Base-by-base conservation (phyloP, 2,888 invertebrate species). In the Clunio marinus region DNA sequence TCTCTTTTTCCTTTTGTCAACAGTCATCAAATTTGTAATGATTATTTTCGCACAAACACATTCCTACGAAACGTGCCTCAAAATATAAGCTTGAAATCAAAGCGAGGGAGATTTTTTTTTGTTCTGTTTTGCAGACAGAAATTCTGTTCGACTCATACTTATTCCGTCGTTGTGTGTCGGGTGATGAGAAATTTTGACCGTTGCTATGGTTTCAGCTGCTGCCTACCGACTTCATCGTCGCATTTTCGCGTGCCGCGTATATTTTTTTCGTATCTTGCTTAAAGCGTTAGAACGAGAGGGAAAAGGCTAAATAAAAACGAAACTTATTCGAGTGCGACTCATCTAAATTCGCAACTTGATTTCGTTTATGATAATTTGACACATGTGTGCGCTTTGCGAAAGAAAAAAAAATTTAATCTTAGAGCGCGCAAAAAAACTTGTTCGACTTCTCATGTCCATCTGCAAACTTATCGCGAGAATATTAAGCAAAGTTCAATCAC, bases 191-290 rank as follows among this genome's bases (percentile, higher is more conserved):
- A 66, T 46, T 62, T 66, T 66, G 66, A 66, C 66, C 66, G 66
- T 66, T 66, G 66, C 66, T 66, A 66, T 66, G 66, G 66, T 66
- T 66, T 66, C 66, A 65, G 63, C 45, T 65, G 41, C 57, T 57
- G 25, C n/a, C 32, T 32, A 7, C 63, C 45, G 63, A 45, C 46
- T 65, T 45, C 63, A 46, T 65, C 63, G 46, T 65, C 63, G 63
- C 51, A 51, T 51, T 51, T 51, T 46, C 63, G 63, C 63, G 63
- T 65, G 45, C 46, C 46, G 63, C 63, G 63, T 65, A 65, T 45
- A 46, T 65, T 65, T 32, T 37, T 65, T 65, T 28, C 15, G 27
- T 58, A 25, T 32, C 32, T 57, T 27, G 57, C 63, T 35, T 25
- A 7, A 65, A 65, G 63, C 46, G 46, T 46, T 25, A 41, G 51